A percentile compares a stretch with the other conserved stretches of the same genome.
Evolutionary conservation across 2,113 vertebrate species (phyloP).

Genomic region (Aspiorhynchus laticeps): DNA sequence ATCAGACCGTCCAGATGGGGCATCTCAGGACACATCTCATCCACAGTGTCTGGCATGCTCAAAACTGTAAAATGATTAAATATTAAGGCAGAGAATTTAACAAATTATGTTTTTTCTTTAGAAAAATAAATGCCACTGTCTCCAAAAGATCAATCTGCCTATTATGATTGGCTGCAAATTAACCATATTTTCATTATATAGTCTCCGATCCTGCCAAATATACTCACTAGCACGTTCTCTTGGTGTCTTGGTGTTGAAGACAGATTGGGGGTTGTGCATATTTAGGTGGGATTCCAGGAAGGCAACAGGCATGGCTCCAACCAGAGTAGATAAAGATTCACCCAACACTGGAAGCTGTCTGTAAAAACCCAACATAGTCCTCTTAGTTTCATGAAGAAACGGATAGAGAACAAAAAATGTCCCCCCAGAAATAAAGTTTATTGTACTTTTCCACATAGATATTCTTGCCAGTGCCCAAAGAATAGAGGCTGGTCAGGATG

Average conservation of each 20-base stretch:
- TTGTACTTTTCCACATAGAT: constrained; percentile 93
- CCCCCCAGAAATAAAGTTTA: not conserved
- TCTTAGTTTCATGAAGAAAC: constrained; percentile 7
- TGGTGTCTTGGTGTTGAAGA: constrained; percentile 95
- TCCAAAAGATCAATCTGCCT: not conserved
- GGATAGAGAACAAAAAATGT: not conserved
- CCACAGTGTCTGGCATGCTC: constrained; percentile 92
- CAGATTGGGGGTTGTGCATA: constrained; percentile 87
- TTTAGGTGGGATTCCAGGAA: constrained; percentile 94
- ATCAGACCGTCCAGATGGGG: constrained; percentile 87
- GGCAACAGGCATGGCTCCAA: constrained; percentile 93
- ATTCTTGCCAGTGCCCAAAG: constrained; percentile 92
- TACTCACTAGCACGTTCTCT: constrained; percentile 93
- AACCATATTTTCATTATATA: not conserved
- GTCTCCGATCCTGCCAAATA: not conserved
- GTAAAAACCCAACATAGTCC: constrained; percentile 36
- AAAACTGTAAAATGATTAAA: constrained; percentile 78
- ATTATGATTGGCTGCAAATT: not conserved
- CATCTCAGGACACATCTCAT: constrained; percentile 94
- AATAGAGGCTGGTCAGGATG: constrained; percentile 90
- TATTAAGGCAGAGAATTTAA: not conserved
- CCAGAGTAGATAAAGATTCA: constrained; percentile 90
- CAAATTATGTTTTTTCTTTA: not conserved
- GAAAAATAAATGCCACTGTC: not conserved
- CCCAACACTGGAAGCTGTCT: constrained; percentile 93